phyloP scores from a whole-genome alignment of 2,888 invertebrate genomes.

The Eupithecia subumbrata region DNA sequence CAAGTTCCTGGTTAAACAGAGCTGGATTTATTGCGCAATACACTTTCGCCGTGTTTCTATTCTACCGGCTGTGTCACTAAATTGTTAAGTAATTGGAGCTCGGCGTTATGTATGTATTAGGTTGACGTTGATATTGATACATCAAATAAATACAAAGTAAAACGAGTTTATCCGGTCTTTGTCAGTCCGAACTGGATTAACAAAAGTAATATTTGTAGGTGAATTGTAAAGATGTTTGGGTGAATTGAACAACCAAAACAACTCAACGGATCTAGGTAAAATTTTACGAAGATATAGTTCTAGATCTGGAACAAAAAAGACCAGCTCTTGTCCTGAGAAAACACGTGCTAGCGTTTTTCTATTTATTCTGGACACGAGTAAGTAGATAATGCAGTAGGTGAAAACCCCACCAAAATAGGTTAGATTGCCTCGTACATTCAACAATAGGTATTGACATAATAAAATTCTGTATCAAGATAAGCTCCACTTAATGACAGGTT shows the following conservation, averaged over 20 bases:
- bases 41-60: conserved; percentile 67
- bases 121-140: background rate
- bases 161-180: no score
- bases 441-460: background rate
- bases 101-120: conserved; percentile 1
- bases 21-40: conserved; percentile 55
- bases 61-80: conserved; percentile 53
- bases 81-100: conserved; percentile 47
- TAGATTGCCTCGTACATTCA: background rate
- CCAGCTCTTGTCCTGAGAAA: no score
- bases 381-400: background rate
- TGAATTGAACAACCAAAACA: background rate
- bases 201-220: no score
- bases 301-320: background rate
- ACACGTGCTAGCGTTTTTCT: no score
- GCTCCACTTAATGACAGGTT: conserved; percentile 4
- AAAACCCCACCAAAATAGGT: background rate
- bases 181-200: no score
- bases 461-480: background rate
- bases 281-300: background rate
- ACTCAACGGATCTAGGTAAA: background rate
- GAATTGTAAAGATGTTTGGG: background rate
- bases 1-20: conserved; percentile 52
- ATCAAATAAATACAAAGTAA: no score
- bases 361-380: background rate